These are phyloP conservation scores for Hirtodrosophila confusa DNA, from an alignment of 2,888 invertebrate species.

Conservation along the genomic window DNA sequence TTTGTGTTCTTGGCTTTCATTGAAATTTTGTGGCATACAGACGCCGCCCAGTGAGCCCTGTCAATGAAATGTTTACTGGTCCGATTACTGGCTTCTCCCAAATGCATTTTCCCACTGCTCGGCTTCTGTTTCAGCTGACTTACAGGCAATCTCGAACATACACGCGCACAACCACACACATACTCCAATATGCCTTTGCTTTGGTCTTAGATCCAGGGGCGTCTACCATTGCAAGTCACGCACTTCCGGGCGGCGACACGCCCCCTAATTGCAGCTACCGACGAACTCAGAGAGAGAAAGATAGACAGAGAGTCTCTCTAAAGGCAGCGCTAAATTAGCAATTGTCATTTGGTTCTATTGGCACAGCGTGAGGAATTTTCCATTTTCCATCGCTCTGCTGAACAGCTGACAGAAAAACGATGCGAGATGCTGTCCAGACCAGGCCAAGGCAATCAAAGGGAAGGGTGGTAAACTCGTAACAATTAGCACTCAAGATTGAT, in stretches of 20 bases:
- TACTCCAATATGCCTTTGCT: neutral
- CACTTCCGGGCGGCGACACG: conserved; percentile 70
- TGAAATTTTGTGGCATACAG: conserved; percentile 39
- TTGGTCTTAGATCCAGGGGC: conserved; percentile 26
- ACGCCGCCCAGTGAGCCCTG: conserved; percentile 17
- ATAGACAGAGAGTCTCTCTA: conserved; percentile 8
- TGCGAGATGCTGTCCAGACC: conserved; percentile 28
- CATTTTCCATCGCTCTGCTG: conserved; percentile 36
- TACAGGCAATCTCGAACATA: conserved; percentile 24
- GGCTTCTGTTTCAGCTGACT: conserved; percentile 26
- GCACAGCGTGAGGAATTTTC: conserved; percentile 54
- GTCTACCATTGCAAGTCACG: conserved; percentile 66
- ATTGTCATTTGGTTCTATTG: conserved; percentile 63
- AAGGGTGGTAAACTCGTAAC: conserved; percentile 61
- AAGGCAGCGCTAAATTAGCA: conserved; percentile 63
- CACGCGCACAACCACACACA: conserved; percentile 2
- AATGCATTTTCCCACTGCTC: conserved; percentile 19
- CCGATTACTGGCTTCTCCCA: conserved; percentile 45
- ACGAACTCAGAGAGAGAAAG: neutral
- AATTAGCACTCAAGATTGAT: conserved; percentile 77
- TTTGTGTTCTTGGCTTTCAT: conserved; percentile 34
- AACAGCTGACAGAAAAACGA: conserved; percentile 48
- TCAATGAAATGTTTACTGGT: conserved; percentile 65
- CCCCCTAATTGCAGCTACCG: conserved; percentile 60
- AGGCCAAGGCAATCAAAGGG: conserved; percentile 1